Base-by-base conservation (phyloP, 2,797 vertebrate genomes). In the Otolemur crassicaudatus region DNA sequence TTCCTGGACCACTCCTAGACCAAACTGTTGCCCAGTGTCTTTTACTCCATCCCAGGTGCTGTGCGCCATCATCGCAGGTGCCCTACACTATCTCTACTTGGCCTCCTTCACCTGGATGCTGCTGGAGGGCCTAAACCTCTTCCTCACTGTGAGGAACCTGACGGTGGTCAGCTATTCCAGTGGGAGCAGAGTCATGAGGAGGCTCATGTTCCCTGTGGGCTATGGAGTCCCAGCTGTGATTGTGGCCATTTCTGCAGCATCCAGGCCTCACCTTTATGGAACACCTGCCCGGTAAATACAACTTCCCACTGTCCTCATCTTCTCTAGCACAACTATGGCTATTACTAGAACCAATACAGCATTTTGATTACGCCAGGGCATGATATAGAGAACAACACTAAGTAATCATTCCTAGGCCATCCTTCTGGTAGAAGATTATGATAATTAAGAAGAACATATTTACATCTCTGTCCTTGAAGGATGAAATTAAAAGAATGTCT, bases 91-190 rank as follows among this genome's bases (percentile, higher is more conserved):
- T 43, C 94, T 98, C 91, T 98, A 98, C 95, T 97, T 98, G 12
- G 97, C 97, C 20, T 56, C 95, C 56, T 98, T 98, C 79, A n/a
- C 87, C 72, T 98, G 98, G 98, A 98, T 98, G 98, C 95, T 98
- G 70, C 91, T 98, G 63, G 98, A 98, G n/a, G 97, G 97, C 7
- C 34, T 98, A 40, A 63, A 98, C 3, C 98, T 98, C 70, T 96
- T 98, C 95, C 91, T 98, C 94, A 98, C 99, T 3, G 98, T 99
- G 2, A 95, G 98, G 34, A 98, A 98, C 94, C 98, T 99, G 63
- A 92, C 92, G 0, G 98, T 98, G 94, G 98, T 99, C 91, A 98
- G 99, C 98, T 98, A 99, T 84, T 98, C 98, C 94, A 97, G 97
- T 23, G 34, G 94, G 67, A 97, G 94, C 19, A 98, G 92, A 9